Percentiles rank a stretch among this genome's conserved stretches.
Evolutionary conservation across 2,888 invertebrate genomes (phyloP).

Genomic region (Drosophila tripunctata): DNA sequence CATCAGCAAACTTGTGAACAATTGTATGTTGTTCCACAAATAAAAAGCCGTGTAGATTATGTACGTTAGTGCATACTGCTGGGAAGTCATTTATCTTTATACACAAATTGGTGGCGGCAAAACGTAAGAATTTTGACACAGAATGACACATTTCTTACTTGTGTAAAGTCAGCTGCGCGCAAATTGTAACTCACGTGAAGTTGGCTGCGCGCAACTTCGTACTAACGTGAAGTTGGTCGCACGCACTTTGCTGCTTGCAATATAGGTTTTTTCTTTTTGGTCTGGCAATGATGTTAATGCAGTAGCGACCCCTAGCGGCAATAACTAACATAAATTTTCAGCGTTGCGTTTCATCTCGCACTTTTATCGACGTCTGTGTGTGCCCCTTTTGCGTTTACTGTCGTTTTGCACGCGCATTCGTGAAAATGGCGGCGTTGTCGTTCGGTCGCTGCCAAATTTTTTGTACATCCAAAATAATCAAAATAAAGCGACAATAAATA

Average conservation of each 20-base stretch:
- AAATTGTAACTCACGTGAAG: slow-evolving; percentile 34
- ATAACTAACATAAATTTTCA: slow-evolving; percentile 39
- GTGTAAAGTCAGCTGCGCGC: slow-evolving; percentile 39
- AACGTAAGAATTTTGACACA: slow-evolving; percentile 39
- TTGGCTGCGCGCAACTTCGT: slow-evolving; percentile 21
- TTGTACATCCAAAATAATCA: slow-evolving; percentile 84
- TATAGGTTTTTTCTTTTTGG: neutral
- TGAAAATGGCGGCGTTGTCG: slow-evolving; percentile 84
- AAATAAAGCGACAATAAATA: slow-evolving; percentile 83
- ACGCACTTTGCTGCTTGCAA: slow-evolving; percentile 12
- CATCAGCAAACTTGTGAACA: slow-evolving; percentile 20
- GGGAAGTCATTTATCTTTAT: slow-evolving; percentile 29
- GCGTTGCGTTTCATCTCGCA: slow-evolving; percentile 58
- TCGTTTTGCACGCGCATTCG: slow-evolving; percentile 80
- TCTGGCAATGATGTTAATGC: slow-evolving; percentile 26
- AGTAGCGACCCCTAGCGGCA: slow-evolving; percentile 41
- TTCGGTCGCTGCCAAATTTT: slow-evolving; percentile 83
- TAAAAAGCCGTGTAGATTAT: slow-evolving; percentile 16
- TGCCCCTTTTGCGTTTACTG: slow-evolving; percentile 56
- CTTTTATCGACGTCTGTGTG: slow-evolving; percentile 59
- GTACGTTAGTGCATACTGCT: slow-evolving; percentile 14
- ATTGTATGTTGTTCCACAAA: slow-evolving; percentile 18
- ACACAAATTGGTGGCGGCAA: slow-evolving; percentile 27
- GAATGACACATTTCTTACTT: slow-evolving; percentile 42
- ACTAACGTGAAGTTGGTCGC: slow-evolving; percentile 28